These are phyloP conservation scores for Charadrius vociferus DNA, from an alignment of 2,113 vertebrate genomes.

Conservation along the genomic window DNA sequence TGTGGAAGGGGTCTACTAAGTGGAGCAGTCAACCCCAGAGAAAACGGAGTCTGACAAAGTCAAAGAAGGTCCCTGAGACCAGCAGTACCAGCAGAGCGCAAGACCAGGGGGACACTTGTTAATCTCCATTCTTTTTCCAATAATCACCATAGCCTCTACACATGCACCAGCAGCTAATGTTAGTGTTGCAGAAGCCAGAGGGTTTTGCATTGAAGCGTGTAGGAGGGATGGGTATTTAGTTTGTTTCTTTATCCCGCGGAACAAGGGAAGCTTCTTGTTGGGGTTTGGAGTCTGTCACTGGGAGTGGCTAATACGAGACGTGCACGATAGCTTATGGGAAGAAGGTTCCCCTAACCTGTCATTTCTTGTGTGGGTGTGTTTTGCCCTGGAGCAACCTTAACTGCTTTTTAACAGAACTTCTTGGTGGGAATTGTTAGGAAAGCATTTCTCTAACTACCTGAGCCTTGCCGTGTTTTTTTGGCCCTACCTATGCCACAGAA, in stretches of 20 bases:
- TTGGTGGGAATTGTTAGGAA: constrained; percentile 65
- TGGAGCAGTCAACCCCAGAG: neutral
- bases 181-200: neutral
- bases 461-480: neutral
- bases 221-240: neutral
- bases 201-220: neutral
- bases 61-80: neutral
- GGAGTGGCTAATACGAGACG: constrained; percentile 26
- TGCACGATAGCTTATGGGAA: neutral
- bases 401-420: constrained; percentile 58
- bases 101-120: neutral
- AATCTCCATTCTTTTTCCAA: neutral
- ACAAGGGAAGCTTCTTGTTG: constrained; percentile 32
- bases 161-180: neutral
- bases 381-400: constrained; percentile 58
- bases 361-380: constrained; percentile 67
- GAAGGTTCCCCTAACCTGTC: constrained; percentile 53
- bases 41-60: neutral
- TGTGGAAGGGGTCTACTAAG: neutral
- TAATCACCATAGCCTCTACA: neutral
- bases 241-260: constrained; percentile 7
- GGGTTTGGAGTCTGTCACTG: constrained; percentile 34
- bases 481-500: neutral
- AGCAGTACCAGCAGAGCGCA: neutral
- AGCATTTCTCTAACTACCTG: constrained; percentile 39